Evolutionary conservation across 92 coral and sea anemone genomes (phyloP).

Genomic region (Montipora capitata): DNA sequence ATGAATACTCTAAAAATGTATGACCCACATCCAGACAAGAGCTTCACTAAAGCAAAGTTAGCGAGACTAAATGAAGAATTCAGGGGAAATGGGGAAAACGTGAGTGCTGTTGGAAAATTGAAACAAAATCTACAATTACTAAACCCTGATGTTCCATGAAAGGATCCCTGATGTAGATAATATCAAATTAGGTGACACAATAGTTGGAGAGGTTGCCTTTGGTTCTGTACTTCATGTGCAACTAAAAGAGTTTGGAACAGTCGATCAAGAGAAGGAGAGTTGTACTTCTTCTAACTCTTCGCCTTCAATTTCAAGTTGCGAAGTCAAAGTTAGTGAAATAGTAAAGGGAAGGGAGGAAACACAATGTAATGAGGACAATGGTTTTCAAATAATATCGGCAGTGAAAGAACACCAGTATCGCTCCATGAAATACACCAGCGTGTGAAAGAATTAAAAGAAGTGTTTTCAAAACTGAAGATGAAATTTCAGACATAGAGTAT

Average conservation of each 20-base stretch:
- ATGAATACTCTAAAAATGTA: too few relatives aligned
- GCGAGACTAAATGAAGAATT: too few relatives aligned
- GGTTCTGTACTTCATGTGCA: constrained; percentile 14
- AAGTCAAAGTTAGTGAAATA: neutral
- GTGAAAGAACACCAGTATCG: constrained; percentile 1
- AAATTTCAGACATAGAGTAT: neutral
- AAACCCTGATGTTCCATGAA: constrained; percentile 55
- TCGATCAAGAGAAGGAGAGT: neutral
- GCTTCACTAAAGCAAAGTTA: too few relatives aligned
- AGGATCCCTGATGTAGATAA: constrained; percentile 55
- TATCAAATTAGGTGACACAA: neutral
- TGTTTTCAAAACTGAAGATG: constrained; percentile 14
- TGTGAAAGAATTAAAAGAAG: constrained; percentile 1
- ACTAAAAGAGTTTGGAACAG: constrained; percentile 6
- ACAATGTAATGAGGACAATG: neutral
- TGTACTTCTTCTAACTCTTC: neutral
- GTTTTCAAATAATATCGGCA: neutral
- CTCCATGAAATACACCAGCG: neutral
- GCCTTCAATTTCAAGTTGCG: constrained; percentile 10
- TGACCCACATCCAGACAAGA: too few relatives aligned
- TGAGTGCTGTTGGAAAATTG: constrained; percentile 34
- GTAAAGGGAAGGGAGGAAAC: neutral
- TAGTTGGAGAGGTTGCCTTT: neutral
- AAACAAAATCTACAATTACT: constrained; percentile 18
- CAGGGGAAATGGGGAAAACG: too few relatives aligned